These are phyloP conservation scores for Acanthosepion pharaonis DNA, from an alignment of 2,888 invertebrate species.

Conservation along the genomic window DNA sequence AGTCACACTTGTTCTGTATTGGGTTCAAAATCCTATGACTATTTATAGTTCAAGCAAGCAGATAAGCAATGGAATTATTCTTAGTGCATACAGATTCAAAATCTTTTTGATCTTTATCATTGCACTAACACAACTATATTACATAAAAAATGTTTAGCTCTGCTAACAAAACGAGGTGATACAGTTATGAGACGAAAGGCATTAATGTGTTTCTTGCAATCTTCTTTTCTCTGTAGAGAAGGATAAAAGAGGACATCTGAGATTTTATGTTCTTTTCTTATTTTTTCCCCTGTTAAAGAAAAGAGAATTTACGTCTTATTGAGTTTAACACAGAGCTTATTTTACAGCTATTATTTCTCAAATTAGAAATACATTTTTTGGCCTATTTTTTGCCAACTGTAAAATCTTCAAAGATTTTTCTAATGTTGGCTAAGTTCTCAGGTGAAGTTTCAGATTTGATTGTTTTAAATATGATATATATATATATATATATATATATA, in stretches of 20 bases:
- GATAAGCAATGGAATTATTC: neutral
- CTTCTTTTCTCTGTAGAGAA: neutral
- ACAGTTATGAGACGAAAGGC: neutral
- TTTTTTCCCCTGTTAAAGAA: neutral
- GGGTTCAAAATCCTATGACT: too few relatives aligned
- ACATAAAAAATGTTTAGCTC: too few relatives aligned
- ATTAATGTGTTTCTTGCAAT: neutral
- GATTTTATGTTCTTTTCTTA: neutral
- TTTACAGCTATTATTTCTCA: neutral
- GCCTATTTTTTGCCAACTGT: neutral
- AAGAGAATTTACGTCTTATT: neutral
- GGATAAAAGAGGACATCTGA: neutral
- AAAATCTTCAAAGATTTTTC: neutral
- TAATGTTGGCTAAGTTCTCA: neutral
- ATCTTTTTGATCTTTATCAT: neutral
- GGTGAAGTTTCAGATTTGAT: neutral
- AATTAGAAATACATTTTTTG: neutral
- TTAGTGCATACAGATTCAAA: neutral
- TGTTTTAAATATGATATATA: neutral
- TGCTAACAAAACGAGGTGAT: too few relatives aligned
- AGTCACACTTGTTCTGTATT: too few relatives aligned
- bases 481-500: neutral
- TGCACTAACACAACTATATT: too few relatives aligned
- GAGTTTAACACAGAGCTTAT: neutral
- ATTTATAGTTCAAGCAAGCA: neutral